Base-by-base conservation (phyloP, 2,113 vertebrate genomes). In the Clinocottus analis region DNA sequence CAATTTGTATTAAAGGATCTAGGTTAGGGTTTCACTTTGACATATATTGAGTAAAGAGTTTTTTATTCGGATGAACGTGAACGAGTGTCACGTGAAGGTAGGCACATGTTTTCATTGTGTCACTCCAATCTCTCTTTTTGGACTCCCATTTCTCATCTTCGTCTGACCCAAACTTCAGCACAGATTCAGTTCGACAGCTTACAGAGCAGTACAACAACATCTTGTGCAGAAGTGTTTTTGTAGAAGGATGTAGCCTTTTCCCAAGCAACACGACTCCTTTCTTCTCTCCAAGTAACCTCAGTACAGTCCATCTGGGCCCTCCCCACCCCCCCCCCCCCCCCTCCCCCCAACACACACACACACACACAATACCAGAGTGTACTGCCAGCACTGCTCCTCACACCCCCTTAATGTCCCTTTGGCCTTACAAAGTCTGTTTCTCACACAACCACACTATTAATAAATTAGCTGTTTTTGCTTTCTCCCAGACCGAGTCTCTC, bases 231-330 rank as follows among this genome's bases (percentile, higher is more conserved):
- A 63, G 70, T 80, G 69, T 72, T 82, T 90, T 88, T 83, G 45
- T 71, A 61, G 56, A 75, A 75, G 70, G 27, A 87, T 87, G 63
- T 83, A 69, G 73, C 35, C 85, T 86, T 73, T 56, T 90, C 83
- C 77, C 72, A 75, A 84, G 83, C 71, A 90, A 87, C 79, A 76
- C 45, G 37, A 87, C 71, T 89, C 80, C 88, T 92, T 93, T 88
- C 84, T 90, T 90, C 84, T 81, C 73, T 91, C 80, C 82, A 84
- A 90, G 84, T 90, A 91, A 91, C 89, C 85, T 90, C 85, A 91
- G 84, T 77, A 33, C 87, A 90, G 92, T 92, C 93, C 92, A 94
- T 94, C 93, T 94, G 91, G 83, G n/a, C n/a, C n/a, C n/a, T n/a
- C n/a, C n/a, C n/a, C n/a, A n/a, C n/a, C n/a, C n/a, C n/a, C n/a